Base-by-base conservation (phyloP, 2,797 vertebrate species). In the Megalops cyprinoides region DNA sequence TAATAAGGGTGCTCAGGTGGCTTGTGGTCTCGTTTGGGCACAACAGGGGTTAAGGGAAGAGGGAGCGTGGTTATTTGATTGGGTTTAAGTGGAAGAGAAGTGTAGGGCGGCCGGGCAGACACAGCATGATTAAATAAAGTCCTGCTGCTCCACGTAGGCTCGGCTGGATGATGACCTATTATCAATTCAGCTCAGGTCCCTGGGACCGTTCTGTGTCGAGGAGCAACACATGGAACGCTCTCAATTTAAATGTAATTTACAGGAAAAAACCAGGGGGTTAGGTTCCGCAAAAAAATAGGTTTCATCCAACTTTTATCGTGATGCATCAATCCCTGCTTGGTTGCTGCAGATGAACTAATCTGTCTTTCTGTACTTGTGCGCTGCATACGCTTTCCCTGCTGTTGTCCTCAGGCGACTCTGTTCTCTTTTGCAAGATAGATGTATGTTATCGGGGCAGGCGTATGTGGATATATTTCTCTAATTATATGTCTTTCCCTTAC, bases 61-160 rank as follows among this genome's bases (percentile, higher is more conserved):
- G 67, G 67, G 39, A 37, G 67, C 67, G n/a, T 71, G 42, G 39
- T 71, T 71, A 71, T 44, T 39, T 42, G 39, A 71, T 71, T 44
- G 67, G 37, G 67, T 71, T n/a, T 71, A 71, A 71, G 67, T 44
- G 39, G 37, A 71, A 23, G 20, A 71, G 67, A n/a, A 71, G 67
- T 71, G 67, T 71, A n/a, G 20, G 37, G 67, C 67, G 44, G 67
- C 67, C 37, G 67, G 67, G 39, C 37, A 44, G 37, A 44, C 37
- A 44, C 12, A 39, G 23, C 37, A 20, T 71, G 67, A 74, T 74
- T 74, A 74, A 48, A 74, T 74, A 48, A 74, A 74, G 73, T 49
- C 44, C 71, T 15, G 12, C 44, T 7, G 73, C 46, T n/a, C 25
- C 73, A 49, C 46, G 73, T 48, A 18, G 44, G 73, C 73, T 31